Evolutionary conservation across 2,888 invertebrate genomes (phyloP), one percentile per base, ranked within the genome.

Genomic region (Scotopteryx bipunctaria): DNA sequence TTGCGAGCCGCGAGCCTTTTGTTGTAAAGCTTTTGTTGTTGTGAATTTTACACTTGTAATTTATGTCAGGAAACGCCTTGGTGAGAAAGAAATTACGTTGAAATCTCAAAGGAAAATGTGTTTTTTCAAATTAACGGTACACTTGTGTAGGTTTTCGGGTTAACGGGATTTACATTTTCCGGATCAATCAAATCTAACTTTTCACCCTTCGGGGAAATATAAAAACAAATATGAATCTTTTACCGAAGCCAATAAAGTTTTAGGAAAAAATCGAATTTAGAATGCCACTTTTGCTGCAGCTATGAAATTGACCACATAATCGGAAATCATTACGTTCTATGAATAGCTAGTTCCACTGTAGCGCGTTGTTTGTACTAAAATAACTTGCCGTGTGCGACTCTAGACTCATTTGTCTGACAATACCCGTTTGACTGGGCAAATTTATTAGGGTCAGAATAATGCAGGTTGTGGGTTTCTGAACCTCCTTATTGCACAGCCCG

Each of bases 31-130:
- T 88, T 86, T 89, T 89, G 87, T 90, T 90, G 87, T 86, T 89
- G 84, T 85, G 86, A 88, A 89, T 90, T 90, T 89, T 89, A 89
- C 90, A 90, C 89, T 89, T 87, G 89, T 90, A 88, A 90, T 90
- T 90, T 89, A 89, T 90, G 89, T 86, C 87, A 87, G 88, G 88
- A 88, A 88, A 86, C 79, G 83, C 86, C 85, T 85, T 79, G 82
- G 85, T 81, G 85, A 84, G 82, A 89, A 89, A 88, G 83, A 87
- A 88, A 88, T 88, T 87, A 83, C 81, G 81, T 83, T 84, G 78
- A 86, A 86, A 85, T 84, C 87, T 82, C 80, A 71, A 82, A 86
- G 81, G 85, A 85, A 86, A 90, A 87, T 88, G 83, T 89, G 86
- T 86, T 86, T 86, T 86, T 85, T 82, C 21, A 83, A 85, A 87